Evolutionary conservation across 1,140 invertebrate species (phyloP).

Genomic region (Bicyclus anynana): DNA sequence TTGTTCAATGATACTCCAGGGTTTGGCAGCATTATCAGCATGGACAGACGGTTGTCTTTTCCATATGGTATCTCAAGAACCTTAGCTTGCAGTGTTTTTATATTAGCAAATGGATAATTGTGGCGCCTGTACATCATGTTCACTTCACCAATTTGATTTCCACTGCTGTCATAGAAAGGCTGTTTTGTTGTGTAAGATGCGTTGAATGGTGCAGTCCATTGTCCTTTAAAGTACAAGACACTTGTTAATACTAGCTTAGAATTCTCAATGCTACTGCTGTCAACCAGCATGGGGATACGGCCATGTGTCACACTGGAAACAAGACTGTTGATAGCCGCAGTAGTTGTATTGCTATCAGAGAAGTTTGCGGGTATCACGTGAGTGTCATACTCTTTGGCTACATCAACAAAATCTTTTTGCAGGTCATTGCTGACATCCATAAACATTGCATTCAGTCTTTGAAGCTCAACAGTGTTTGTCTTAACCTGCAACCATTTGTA

Average conservation of each 20-base stretch:
- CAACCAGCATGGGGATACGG: constrained; percentile 81
- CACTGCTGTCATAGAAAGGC: constrained; percentile 76
- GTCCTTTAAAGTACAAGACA: constrained; percentile 89
- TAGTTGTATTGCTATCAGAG: constrained; percentile 52
- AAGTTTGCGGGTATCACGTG: constrained; percentile 81
- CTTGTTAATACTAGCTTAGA: constrained; percentile 85
- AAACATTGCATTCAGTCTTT: constrained; percentile 59
- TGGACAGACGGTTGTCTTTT: constrained; percentile 79
- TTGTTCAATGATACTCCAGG: constrained; percentile 67
- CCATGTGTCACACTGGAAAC: constrained; percentile 81
- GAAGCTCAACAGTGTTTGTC: constrained; percentile 49
- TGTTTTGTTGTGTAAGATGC: constrained; percentile 75
- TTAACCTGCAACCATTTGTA: constrained; percentile 58
- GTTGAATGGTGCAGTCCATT: constrained; percentile 87
- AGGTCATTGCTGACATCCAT: constrained; percentile 37
- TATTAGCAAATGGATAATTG: constrained; percentile 75
- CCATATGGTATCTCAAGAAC: constrained; percentile 86
- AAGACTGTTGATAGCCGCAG: constrained; percentile 81
- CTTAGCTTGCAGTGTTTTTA: constrained; percentile 78
- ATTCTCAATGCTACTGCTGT: constrained; percentile 65
- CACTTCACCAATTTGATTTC: constrained; percentile 72
- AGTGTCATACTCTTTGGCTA: constrained; percentile 75
- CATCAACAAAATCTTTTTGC: constrained; percentile 47
- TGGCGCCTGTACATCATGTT: constrained; percentile 81
- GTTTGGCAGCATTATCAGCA: constrained; percentile 83